A percentile compares a stretch with the other conserved stretches of the same genome.
Conservation (phyloP, 2,113 vertebrate genomes). For the Sialia sialis region DNA sequence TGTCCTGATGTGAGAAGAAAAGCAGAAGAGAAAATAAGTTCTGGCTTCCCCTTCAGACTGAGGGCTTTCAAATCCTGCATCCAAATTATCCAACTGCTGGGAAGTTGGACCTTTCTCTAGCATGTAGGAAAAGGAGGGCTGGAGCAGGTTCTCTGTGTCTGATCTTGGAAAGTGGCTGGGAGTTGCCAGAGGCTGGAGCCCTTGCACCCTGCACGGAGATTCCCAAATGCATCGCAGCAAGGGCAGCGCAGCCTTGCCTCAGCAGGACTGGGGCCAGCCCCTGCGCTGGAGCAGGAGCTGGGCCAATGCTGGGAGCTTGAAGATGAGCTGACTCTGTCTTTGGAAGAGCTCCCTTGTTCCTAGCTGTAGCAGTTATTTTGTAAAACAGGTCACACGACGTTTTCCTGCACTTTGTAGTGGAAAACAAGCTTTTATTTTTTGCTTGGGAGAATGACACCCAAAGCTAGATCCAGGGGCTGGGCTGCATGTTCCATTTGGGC, state of each 20-base stretch:
- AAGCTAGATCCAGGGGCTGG: neutral
- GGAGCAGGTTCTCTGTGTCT: neutral
- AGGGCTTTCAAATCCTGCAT: neutral
- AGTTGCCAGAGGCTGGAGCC: neutral
- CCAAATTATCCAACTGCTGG: neutral
- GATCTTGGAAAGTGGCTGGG: neutral
- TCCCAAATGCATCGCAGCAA: neutral
- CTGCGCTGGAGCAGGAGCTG: neutral
- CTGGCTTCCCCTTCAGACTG: neutral
- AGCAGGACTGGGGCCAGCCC: neutral
- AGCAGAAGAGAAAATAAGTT: neutral
- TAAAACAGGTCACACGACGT: neutral
- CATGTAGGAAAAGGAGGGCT: neutral
- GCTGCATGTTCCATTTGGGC: neutral
- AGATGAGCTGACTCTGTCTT: neutral
- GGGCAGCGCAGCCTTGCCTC: neutral
- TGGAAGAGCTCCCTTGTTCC: neutral
- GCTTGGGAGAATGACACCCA: neutral
- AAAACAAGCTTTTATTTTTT: neutral
- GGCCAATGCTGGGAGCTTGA: neutral
- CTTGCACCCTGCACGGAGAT: rapidly evolving
- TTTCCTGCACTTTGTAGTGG: neutral
- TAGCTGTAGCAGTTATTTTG: neutral
- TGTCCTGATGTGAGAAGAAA: neutral
- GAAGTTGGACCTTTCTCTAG: neutral